Evolutionary conservation across 2,113 vertebrate genomes (phyloP).

Genomic region (Elachura formosa): DNA sequence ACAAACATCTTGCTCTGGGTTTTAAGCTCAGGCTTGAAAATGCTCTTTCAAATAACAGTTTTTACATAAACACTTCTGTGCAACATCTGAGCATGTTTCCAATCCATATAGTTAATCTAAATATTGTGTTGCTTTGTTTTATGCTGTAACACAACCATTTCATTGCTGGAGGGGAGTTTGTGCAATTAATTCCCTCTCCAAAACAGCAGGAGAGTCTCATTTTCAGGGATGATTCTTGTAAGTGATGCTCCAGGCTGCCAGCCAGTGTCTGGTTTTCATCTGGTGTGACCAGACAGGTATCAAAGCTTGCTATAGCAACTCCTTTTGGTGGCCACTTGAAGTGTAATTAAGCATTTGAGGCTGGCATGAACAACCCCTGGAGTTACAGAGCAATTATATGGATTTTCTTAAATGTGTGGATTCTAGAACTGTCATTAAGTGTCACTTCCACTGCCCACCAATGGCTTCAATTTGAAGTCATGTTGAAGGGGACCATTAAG

Average conservation of each 20-base stretch:
- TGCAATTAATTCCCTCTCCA: not conserved
- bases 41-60: not conserved
- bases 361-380: not conserved
- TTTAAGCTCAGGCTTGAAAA: constrained; percentile 44
- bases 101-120: not conserved
- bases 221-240: not conserved
- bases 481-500: not conserved
- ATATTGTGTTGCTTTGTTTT: not conserved
- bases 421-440: not conserved
- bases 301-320: not conserved
- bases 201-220: not conserved
- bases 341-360: not conserved
- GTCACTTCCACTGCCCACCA: not conserved
- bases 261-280: constrained; percentile 19
- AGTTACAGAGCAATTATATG: not conserved
- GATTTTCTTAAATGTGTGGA: not conserved
- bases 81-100: not conserved
- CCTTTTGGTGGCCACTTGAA: not conserved
- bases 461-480: not conserved
- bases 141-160: not conserved
- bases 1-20: constrained; percentile 45
- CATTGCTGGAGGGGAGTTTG: not conserved
- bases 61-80: not conserved
- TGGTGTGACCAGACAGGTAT: not conserved
- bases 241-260: constrained; percentile 14